Percentiles rank a stretch among this genome's conserved stretches.
These are phyloP conservation scores for Maniola hyperantus DNA, from an alignment of 2,888 invertebrate genomes.

Conservation along the genomic window DNA sequence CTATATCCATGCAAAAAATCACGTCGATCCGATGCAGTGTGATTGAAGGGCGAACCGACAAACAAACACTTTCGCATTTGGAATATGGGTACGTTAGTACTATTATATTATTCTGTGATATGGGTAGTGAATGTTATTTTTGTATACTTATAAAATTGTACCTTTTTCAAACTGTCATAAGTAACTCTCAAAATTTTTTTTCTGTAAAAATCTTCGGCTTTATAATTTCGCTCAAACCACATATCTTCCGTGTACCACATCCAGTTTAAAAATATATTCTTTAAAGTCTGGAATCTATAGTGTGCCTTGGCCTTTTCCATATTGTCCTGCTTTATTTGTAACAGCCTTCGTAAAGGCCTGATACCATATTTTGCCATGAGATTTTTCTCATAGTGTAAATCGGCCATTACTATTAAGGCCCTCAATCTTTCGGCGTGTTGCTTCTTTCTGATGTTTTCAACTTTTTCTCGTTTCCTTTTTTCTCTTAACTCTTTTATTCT, in stretches of 20 bases:
- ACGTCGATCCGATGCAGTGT: no score
- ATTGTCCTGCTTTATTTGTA: constrained; percentile 65
- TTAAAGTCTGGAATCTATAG: constrained; percentile 70
- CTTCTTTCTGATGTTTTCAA: constrained; percentile 83
- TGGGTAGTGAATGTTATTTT: neutral
- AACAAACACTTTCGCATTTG: no score
- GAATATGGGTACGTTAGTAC: no score
- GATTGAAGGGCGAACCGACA: no score
- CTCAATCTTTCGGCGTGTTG: constrained; percentile 73
- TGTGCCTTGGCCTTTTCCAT: constrained; percentile 74
- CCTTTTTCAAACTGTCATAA: constrained; percentile 76
- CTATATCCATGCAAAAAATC: no score
- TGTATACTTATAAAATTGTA: constrained; percentile 41
- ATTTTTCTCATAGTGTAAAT: constrained; percentile 74
- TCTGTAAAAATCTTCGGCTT: constrained; percentile 81
- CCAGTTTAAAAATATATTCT: constrained; percentile 77
- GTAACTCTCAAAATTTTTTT: constrained; percentile 71
- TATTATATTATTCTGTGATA: no score
- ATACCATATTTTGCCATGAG: constrained; percentile 68
- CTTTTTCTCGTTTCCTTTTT: constrained; percentile 83
- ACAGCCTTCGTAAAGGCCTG: constrained; percentile 57
- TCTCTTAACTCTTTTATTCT: constrained; percentile 84
- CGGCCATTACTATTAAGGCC: constrained; percentile 76
- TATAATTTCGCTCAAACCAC: constrained; percentile 77
- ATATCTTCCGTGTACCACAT: constrained; percentile 76